phyloP scores from a whole-genome alignment of 2,888 invertebrate species.

The Phymatocera aterrima region DNA sequence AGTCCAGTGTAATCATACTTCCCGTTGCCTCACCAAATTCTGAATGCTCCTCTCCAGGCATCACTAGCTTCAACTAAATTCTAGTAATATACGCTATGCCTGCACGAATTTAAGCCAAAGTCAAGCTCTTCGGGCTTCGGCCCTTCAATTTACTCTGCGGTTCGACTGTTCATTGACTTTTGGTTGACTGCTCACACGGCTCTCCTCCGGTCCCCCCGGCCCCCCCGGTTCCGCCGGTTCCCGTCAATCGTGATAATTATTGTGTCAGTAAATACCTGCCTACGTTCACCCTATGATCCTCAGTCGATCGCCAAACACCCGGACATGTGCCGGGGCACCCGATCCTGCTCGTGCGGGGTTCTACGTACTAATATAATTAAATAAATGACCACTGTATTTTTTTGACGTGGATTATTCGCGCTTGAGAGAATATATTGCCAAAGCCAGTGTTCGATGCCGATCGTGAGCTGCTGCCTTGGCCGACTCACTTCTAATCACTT shows the following conservation, averaged over 20 bases:
- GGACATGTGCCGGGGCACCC: constrained; percentile 7
- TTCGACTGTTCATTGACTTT: constrained; percentile 64
- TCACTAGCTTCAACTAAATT: not conserved
- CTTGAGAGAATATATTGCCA: not conserved
- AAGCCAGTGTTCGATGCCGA: not conserved
- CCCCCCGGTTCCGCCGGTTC: too few relatives aligned
- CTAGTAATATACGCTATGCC: not conserved
- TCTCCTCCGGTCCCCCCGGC: too few relatives aligned
- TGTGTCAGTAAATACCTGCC: constrained; percentile 69
- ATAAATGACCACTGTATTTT: constrained; percentile 43
- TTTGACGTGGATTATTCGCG: constrained; percentile 35
- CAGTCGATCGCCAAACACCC: constrained; percentile 39
- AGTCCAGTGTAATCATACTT: not conserved
- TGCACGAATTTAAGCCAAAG: constrained; percentile 8
- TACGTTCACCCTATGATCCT: constrained; percentile 25
- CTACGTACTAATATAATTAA: constrained; percentile 46
- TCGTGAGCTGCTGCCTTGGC: not conserved
- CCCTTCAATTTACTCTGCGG: constrained; percentile 70
- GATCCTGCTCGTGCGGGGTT: not conserved
- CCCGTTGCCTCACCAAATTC: not conserved
- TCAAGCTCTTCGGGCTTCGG: constrained; percentile 43
- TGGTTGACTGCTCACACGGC: constrained; percentile 65
- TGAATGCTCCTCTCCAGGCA: not conserved
- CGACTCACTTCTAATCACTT: constrained; percentile 44
- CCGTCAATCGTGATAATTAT: constrained; percentile 72